phyloP scores from a whole-genome alignment of 2,113 vertebrate species.

The Dasyprocta punctata region DNA sequence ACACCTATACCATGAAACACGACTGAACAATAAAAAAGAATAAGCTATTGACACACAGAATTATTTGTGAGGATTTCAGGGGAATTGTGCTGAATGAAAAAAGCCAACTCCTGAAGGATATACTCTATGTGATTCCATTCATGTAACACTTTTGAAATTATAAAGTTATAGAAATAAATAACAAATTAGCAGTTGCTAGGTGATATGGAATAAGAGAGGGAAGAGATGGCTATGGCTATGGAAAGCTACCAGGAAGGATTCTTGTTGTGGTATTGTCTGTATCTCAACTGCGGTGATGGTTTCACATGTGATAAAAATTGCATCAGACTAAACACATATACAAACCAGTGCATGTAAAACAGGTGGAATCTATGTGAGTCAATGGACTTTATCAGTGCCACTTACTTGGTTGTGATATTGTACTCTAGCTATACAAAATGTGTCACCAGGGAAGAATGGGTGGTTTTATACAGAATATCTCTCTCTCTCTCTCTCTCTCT shows the following conservation, averaged over 20 bases:
- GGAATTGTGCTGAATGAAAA: not conserved
- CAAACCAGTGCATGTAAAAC: not conserved
- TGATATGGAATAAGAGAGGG: not conserved
- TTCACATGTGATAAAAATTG: not conserved
- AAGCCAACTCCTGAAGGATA: not conserved
- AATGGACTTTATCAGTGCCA: not conserved
- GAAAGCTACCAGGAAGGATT: not conserved
- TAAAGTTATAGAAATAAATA: not conserved
- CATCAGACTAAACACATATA: not conserved
- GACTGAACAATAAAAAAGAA: not conserved
- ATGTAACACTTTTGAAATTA: constrained; percentile 18
- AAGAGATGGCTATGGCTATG: not conserved
- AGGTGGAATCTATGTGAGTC: not conserved
- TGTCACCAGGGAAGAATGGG: not conserved
- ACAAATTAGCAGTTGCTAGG: not conserved
- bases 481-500: not conserved
- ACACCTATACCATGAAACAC: not conserved
- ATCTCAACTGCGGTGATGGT: not conserved
- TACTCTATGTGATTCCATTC: not conserved
- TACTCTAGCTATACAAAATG: not conserved
- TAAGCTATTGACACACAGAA: not conserved
- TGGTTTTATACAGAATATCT: not conserved
- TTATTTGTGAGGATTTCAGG: not conserved
- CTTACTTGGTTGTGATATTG: not conserved
- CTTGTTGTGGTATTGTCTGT: not conserved